Evolutionary conservation across 1,140 invertebrate species (phyloP).

Genomic region (Metaphire vulgaris): DNA sequence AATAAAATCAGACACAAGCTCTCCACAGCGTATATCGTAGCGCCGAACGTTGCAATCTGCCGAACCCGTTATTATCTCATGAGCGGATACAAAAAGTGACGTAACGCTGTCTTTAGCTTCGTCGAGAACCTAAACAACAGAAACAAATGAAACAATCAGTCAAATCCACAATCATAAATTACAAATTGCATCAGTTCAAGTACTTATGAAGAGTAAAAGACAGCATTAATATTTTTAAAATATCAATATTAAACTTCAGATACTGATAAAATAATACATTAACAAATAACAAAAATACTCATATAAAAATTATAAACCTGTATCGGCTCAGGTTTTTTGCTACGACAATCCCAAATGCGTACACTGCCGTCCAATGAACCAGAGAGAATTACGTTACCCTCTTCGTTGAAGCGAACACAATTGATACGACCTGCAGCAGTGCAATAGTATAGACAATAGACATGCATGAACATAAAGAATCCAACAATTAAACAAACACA

Average conservation of each 20-base stretch:
- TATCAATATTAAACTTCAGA: background rate
- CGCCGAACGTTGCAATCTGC: slow-evolving; percentile 78
- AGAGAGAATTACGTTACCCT: slow-evolving; percentile 79
- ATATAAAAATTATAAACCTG: slow-evolving; percentile 39
- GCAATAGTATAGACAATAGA: slow-evolving; percentile 6
- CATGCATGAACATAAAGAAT: background rate
- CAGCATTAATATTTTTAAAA: background rate
- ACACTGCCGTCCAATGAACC: slow-evolving; percentile 86
- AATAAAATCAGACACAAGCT: slow-evolving; percentile 74
- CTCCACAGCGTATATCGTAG: slow-evolving; percentile 83
- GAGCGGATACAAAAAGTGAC: slow-evolving; percentile 71
- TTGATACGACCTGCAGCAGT: slow-evolving; percentile 63
- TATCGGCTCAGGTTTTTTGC: slow-evolving; percentile 66
- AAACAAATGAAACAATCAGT: slow-evolving; percentile 21
- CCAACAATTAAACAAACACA: too few relatives aligned
- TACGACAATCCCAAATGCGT: slow-evolving; percentile 76
- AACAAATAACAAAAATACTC: background rate
- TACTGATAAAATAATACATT: background rate
- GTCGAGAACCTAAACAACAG: slow-evolving; percentile 63
- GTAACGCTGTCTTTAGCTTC: slow-evolving; percentile 92
- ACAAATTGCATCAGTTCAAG: background rate
- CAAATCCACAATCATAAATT: background rate
- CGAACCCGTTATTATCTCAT: slow-evolving; percentile 82
- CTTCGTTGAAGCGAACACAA: slow-evolving; percentile 86
- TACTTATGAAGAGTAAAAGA: background rate